Evolutionary conservation across 2,888 invertebrate species (phyloP), one percentile per base, ranked within the genome.

Genomic region (Dicycla oo): DNA sequence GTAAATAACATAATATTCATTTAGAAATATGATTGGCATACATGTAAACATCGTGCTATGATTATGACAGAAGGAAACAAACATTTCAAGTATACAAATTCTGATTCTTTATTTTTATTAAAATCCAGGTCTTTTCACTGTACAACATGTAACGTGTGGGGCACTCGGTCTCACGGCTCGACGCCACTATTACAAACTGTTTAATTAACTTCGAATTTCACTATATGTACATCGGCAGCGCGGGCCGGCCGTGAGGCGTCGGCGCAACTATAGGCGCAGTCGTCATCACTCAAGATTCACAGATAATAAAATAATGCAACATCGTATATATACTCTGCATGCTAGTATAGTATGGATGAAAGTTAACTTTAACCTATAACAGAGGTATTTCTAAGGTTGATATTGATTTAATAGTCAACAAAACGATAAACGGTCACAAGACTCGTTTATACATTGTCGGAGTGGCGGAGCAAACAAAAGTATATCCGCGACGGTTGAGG

Each of bases 81-180:
- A 88, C 81, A 87, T 89, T 82, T 88, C 90, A 93, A 92, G 91
- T 92, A 92, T 93, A 93, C 91, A 95, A 95, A 94, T 90, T 93
- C 91, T 92, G 93, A 94, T 94, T 93, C 88, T 93, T 94, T 94
- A 92, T 93, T 89, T 90, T 89, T 71, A 72, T 91, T 89, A 38
- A 89, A 90, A 79, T 86, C 88, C 91, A 87, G 88, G 88, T 88
- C 82, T 86, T 89, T 87, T 89, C 83, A 91, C 92, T 93, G 92
- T 93, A 93, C 93, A 93, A 87, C 86, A 75, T 81, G 78, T 82
- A 75, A 82, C 67, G 61, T 80, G 81, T 66, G 75, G 71, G 78
- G 84, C 79, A 85, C 83, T 76, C 71, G 83, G 75, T 80, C 88
- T 88, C 88, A 89, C 87, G 88, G 83, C 81, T 78, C 79, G 75